Conservation (phyloP, 2,113 vertebrate species). For the Rousettus leschenaultii region DNA sequence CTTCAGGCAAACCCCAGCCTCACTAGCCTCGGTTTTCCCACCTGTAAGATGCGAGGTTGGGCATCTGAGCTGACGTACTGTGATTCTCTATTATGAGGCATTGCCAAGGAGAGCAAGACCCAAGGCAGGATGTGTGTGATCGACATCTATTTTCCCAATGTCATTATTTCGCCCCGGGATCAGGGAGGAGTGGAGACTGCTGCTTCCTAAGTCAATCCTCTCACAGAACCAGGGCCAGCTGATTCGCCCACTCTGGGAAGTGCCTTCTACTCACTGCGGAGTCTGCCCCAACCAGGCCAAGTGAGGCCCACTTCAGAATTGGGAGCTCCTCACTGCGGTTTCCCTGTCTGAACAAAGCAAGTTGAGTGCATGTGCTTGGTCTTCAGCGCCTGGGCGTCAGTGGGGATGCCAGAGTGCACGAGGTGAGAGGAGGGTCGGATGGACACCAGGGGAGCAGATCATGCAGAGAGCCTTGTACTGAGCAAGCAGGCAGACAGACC, state of each 20-base stretch:
- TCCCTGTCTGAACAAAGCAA: not conserved
- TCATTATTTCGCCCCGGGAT: not conserved
- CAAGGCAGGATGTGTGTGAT: not conserved
- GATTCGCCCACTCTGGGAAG: not conserved
- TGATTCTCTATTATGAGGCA: not conserved
- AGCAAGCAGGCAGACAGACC: not conserved
- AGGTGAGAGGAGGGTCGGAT: not conserved
- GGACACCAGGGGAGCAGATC: not conserved
- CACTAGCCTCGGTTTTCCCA: not conserved
- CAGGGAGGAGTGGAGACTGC: not conserved
- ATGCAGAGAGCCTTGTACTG: not conserved
- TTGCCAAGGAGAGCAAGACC: not conserved
- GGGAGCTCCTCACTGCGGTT: not conserved
- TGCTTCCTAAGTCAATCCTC: not conserved
- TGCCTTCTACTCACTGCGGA: not conserved
- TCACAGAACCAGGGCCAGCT: not conserved
- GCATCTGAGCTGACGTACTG: not conserved
- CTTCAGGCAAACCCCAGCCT: not conserved
- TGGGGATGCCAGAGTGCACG: not conserved
- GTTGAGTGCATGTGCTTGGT: not conserved
- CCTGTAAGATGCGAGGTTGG: not conserved
- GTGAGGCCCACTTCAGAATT: not conserved
- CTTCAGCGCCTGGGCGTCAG: not conserved
- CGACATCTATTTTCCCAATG: not conserved
- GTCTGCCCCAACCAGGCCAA: not conserved